These are phyloP conservation scores for Neolamprologus variostigma DNA, from an alignment of 2,113 vertebrate genomes.

Conservation along the genomic window DNA sequence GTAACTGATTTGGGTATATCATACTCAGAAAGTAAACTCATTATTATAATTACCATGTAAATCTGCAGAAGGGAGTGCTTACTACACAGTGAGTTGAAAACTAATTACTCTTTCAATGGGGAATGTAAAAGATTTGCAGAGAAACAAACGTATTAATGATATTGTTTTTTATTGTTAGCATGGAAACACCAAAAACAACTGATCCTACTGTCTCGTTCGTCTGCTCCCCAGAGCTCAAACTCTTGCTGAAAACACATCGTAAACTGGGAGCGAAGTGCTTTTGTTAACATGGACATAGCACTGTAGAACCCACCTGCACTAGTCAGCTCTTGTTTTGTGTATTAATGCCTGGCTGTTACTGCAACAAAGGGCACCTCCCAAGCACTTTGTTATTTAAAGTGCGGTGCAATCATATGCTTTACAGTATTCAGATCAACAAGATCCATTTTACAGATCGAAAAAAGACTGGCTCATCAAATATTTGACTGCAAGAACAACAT, in stretches of 20 bases:
- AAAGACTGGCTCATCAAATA: neutral
- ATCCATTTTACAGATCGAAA: neutral
- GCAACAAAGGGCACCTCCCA: neutral
- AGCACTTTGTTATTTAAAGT: neutral
- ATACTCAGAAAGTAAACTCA: neutral
- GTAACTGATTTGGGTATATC: neutral
- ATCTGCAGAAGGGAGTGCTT: neutral
- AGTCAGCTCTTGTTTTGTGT: neutral
- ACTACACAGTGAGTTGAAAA: conserved; percentile 51
- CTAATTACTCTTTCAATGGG: neutral
- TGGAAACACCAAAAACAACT: neutral
- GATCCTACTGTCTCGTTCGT: neutral
- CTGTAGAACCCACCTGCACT: neutral
- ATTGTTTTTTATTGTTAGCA: neutral
- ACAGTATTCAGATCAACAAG: neutral
- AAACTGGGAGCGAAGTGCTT: neutral
- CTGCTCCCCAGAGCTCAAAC: neutral
- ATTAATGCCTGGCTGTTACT: neutral
- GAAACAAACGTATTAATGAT: neutral
- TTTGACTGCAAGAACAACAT: neutral
- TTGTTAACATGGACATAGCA: neutral
- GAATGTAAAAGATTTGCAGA: neutral
- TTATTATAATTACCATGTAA: neutral
- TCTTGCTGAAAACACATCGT: neutral
- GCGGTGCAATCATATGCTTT: neutral